These are phyloP conservation scores for Drosophila subpulchrella DNA, from an alignment of 1,140 invertebrate species.

Conservation along the genomic window DNA sequence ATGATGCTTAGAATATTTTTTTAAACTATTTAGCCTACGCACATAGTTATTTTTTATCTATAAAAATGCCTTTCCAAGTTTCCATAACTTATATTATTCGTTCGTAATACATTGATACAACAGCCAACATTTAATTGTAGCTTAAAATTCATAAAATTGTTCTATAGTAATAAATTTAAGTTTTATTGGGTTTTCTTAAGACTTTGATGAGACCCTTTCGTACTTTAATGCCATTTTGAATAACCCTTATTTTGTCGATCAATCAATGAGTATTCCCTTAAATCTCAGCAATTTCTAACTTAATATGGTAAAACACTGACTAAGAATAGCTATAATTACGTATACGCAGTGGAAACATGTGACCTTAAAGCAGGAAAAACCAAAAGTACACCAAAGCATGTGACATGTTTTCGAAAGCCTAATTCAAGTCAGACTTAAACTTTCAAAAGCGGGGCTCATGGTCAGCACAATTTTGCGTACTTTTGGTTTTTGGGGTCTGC, in stretches of 20 bases:
- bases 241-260: slow-evolving; percentile 1
- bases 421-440: slow-evolving; percentile 54
- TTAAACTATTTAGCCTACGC: slow-evolving; percentile 13
- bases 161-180: not conserved
- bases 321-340: slow-evolving; percentile 48
- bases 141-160: slow-evolving; percentile 7
- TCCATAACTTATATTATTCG: not conserved
- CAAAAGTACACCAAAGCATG: slow-evolving; percentile 65
- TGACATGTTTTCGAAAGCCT: slow-evolving; percentile 75
- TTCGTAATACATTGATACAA: slow-evolving; percentile 34
- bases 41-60: slow-evolving; percentile 9
- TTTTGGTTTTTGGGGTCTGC: slow-evolving; percentile 49
- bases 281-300: not conserved
- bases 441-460: slow-evolving; percentile 75
- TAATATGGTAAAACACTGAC: not conserved
- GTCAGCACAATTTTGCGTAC: slow-evolving; percentile 66
- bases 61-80: slow-evolving; percentile 19
- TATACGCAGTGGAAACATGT: slow-evolving; percentile 64
- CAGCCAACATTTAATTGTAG: slow-evolving; percentile 39
- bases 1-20: slow-evolving; percentile 16
- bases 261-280: slow-evolving; percentile 56
- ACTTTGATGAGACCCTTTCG: slow-evolving; percentile 25
- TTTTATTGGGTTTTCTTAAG: not conserved
- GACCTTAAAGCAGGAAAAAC: slow-evolving; percentile 50
- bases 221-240: slow-evolving; percentile 18